Conservation (phyloP, 2,797 vertebrate species). For the Enteromius trimaculatus region DNA sequence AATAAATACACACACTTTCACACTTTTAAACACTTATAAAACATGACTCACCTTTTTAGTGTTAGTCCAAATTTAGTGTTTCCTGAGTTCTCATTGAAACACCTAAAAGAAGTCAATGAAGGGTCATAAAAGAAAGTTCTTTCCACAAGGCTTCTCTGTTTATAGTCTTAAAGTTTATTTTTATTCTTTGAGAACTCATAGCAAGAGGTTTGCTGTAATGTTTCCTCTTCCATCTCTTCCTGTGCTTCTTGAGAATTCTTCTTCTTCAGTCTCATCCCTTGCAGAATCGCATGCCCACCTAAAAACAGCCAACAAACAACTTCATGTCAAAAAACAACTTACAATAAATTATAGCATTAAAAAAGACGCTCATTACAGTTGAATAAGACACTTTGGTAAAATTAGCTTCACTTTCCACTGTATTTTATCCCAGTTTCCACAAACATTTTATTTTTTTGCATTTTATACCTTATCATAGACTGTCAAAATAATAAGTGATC, state of each 20-base stretch:
- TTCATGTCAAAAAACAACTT: neutral
- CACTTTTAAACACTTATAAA: constrained; percentile 9
- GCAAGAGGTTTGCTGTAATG: neutral
- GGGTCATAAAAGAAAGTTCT: neutral
- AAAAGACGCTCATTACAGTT: neutral
- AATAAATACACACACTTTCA: too few species aligned
- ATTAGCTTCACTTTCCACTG: neutral
- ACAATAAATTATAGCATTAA: neutral
- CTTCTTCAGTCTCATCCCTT: constrained; percentile 44
- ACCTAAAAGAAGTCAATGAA: neutral
- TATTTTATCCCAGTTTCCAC: neutral
- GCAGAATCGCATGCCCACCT: constrained; percentile 61
- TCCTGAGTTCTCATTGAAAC: neutral
- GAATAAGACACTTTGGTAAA: neutral
- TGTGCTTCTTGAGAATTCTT: constrained; percentile 58
- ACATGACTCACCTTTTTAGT: neutral
- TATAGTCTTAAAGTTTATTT: neutral
- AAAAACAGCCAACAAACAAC: constrained; percentile 45
- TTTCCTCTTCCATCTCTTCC: constrained; percentile 57
- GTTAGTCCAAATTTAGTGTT: neutral
- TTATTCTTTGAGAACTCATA: neutral
- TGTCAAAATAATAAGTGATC: neutral
- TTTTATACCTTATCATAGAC: neutral
- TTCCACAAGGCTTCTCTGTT: neutral
- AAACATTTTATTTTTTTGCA: neutral